Percentiles rank a stretch among this genome's conserved stretches.
Conservation (phyloP, 1,140 invertebrate species). For the Drosophila ogumai region DNA sequence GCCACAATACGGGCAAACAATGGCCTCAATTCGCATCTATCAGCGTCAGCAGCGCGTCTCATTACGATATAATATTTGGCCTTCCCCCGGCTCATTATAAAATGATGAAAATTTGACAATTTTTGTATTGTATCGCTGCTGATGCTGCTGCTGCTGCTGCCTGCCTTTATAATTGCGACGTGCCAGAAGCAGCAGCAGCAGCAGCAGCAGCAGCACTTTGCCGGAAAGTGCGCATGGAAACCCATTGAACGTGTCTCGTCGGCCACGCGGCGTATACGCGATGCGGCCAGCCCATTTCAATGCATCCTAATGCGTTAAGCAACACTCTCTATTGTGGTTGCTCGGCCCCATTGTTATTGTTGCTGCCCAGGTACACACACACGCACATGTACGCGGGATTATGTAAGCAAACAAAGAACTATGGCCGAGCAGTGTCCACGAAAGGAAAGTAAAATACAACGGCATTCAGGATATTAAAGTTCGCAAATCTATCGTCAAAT, state of each 20-base stretch:
- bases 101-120: constrained; percentile 46
- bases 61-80: constrained; percentile 11
- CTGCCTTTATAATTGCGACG: constrained; percentile 18
- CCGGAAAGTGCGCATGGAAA: constrained; percentile 16
- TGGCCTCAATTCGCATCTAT: constrained; percentile 13
- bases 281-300: constrained; percentile 25
- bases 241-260: constrained; percentile 39
- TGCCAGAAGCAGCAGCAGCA: constrained; percentile 20
- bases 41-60: constrained; percentile 12
- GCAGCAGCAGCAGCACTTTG: not conserved
- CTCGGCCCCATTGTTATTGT: constrained; percentile 22
- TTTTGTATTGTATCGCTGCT: constrained; percentile 14
- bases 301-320: constrained; percentile 48
- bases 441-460: not conserved
- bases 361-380: constrained; percentile 6
- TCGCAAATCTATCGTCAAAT: not conserved
- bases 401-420: constrained; percentile 37
- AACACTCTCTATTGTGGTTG: constrained; percentile 39
- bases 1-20: constrained; percentile 10
- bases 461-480: not conserved
- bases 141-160: not conserved
- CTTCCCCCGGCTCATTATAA: constrained; percentile 25
- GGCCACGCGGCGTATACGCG: constrained; percentile 40
- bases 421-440: not conserved
- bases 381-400: constrained; percentile 2